Conservation (phyloP, 2,888 invertebrate genomes). For the Leptinotarsa juncta region DNA sequence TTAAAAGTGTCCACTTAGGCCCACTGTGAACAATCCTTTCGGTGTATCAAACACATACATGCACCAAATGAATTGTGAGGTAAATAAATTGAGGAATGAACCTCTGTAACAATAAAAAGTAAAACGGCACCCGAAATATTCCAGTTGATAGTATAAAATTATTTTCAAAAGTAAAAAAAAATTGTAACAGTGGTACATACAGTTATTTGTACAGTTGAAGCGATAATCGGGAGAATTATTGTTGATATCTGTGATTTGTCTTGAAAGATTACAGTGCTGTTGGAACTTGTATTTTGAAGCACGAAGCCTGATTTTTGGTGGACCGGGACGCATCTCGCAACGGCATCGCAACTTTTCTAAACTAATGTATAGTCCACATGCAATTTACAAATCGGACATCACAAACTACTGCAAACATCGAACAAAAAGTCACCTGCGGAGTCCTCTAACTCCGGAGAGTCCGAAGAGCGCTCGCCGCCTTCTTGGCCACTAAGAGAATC, state of each 20-base stretch:
- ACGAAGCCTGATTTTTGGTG: slow-evolving; percentile 57
- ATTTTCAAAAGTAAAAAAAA: neutral
- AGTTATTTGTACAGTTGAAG: slow-evolving; percentile 60
- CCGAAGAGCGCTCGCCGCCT: slow-evolving; percentile 59
- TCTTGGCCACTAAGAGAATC: slow-evolving; percentile 60
- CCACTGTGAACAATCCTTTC: too few relatives aligned
- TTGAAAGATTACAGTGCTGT: slow-evolving; percentile 25
- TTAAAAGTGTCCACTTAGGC: too few relatives aligned
- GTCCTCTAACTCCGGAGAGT: slow-evolving; percentile 56
- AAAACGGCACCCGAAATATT: too few relatives aligned
- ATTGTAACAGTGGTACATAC: slow-evolving; percentile 55
- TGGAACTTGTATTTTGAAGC: slow-evolving; percentile 47
- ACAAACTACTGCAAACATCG: slow-evolving; percentile 41
- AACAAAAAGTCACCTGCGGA: slow-evolving; percentile 62
- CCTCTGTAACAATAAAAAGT: too few relatives aligned
- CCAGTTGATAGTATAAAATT: neutral
- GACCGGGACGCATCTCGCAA: slow-evolving; percentile 63
- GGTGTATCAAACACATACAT: too few relatives aligned
- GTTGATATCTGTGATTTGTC: slow-evolving; percentile 59
- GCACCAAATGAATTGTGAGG: too few relatives aligned
- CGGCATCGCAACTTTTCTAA: slow-evolving; percentile 53
- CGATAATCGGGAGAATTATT: slow-evolving; percentile 61
- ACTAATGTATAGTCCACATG: slow-evolving; percentile 50
- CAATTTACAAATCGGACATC: slow-evolving; percentile 43
- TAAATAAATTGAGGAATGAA: too few relatives aligned